A percentile compares a stretch with the other conserved stretches of the same genome.
Conservation (phyloP, 2,888 invertebrate genomes). For the Adelphocoris suturalis region DNA sequence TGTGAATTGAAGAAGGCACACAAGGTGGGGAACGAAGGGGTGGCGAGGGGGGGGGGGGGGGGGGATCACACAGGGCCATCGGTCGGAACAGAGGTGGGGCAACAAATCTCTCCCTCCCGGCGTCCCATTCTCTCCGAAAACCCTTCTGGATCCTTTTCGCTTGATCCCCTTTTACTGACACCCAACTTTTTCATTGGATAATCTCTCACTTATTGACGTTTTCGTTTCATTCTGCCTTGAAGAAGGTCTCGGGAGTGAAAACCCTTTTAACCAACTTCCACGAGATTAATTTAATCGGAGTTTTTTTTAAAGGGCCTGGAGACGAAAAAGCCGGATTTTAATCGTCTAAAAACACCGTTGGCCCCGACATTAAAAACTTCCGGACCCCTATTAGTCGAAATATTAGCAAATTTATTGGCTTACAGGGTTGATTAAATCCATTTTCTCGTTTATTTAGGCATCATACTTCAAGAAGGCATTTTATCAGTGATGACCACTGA, state of each 20-base stretch:
- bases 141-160: not conserved
- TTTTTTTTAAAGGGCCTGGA: not conserved
- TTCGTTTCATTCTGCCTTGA: slow-evolving; percentile 38
- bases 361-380: not conserved
- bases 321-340: slow-evolving; percentile 13
- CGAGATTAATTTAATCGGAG: slow-evolving; percentile 37
- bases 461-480: too few species aligned
- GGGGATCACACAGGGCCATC: not conserved
- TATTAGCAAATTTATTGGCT: slow-evolving; percentile 9
- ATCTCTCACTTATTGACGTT: slow-evolving; percentile 57
- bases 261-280: slow-evolving; percentile 14
- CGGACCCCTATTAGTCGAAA: not conserved
- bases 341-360: not conserved
- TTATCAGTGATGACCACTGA: too few species aligned
- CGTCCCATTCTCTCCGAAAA: not conserved
- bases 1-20: not conserved
- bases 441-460: not conserved
- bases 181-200: slow-evolving; percentile 56
- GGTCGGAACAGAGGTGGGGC: not conserved
- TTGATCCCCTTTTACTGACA: slow-evolving; percentile 44
- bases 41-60: not conserved
- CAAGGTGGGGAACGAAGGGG: too few species aligned
- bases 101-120: not conserved
- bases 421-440: not conserved
- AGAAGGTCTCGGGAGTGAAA: not conserved